phyloP scores from a whole-genome alignment of 2,113 vertebrate genomes.

The Telmatochromis sp. region DNA sequence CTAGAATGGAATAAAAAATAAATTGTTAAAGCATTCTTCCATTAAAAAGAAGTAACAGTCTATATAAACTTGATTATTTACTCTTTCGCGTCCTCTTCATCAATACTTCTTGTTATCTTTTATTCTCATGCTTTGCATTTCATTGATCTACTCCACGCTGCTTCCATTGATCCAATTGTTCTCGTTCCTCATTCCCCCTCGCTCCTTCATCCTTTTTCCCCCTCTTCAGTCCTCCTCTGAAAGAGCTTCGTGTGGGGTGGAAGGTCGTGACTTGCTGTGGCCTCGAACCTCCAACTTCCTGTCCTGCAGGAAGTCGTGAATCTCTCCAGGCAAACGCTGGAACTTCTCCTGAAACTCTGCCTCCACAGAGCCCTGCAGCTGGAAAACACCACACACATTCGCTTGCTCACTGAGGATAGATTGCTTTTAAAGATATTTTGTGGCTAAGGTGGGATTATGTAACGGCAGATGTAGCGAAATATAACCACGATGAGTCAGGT shows the following conservation, averaged over 20 bases:
- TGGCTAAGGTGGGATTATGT: background rate
- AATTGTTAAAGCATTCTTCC: conserved; percentile 1
- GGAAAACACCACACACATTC: background rate
- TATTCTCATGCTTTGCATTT: background rate
- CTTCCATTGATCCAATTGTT: background rate
- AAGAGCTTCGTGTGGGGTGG: conserved; percentile 49
- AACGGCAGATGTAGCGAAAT: background rate
- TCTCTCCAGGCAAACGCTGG: conserved; percentile 88
- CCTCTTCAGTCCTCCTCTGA: conserved; percentile 60
- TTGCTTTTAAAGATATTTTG: background rate
- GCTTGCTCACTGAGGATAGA: background rate
- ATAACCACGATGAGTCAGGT: background rate
- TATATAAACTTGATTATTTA: background rate
- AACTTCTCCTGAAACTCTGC: conserved; percentile 94
- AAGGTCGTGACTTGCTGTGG: conserved; percentile 46
- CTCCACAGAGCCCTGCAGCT: conserved; percentile 87
- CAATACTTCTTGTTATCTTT: background rate
- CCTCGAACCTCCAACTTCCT: conserved; percentile 53
- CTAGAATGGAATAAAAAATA: background rate
- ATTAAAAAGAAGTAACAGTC: conserved; percentile 51
- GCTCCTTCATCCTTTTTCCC: rapidly evolving
- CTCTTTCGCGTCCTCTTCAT: background rate
- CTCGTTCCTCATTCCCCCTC: rapidly evolving
- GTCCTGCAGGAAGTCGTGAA: conserved; percentile 89
- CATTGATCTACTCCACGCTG: background rate